phyloP scores from a whole-genome alignment of 2,113 vertebrate genomes.

The Paratilapia polleni region DNA sequence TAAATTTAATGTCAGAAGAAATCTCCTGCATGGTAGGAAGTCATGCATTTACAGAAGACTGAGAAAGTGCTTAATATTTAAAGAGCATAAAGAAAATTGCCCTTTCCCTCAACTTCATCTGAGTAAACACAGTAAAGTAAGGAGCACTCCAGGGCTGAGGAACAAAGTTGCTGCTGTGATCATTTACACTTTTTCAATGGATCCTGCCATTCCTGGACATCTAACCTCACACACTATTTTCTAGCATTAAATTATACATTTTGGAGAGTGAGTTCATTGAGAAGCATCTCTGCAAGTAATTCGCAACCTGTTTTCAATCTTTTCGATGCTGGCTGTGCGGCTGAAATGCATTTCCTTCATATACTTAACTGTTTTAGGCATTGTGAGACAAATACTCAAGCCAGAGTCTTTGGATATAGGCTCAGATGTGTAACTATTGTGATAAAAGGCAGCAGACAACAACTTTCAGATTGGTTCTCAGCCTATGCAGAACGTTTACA shows the following conservation, averaged over 20 bases:
- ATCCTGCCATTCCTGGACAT: conserved; percentile 16
- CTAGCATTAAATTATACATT: background rate
- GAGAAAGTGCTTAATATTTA: conserved; percentile 55
- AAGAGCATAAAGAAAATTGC: conserved; percentile 62
- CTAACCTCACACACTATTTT: conserved; percentile 3
- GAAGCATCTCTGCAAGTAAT: background rate
- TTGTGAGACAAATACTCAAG: conserved; percentile 5
- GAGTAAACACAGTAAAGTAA: conserved; percentile 50
- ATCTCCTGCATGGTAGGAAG: conserved; percentile 53
- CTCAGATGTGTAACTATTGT: background rate
- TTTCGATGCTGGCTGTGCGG: background rate
- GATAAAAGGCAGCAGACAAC: background rate
- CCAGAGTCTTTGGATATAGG: background rate
- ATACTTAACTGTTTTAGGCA: conserved; percentile 9
- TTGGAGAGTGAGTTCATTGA: conserved; percentile 30
- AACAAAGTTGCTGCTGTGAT: conserved; percentile 9
- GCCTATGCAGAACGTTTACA: conserved; percentile 5
- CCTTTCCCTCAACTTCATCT: conserved; percentile 49
- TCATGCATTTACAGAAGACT: conserved; percentile 36
- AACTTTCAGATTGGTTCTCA: conserved; percentile 13
- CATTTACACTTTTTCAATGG: conserved; percentile 27
- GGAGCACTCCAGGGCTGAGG: background rate
- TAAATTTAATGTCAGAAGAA: conserved; percentile 62
- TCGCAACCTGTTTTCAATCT: background rate
- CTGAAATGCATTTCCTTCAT: conserved; percentile 16